These are phyloP conservation scores for Bombyx mori DNA, from an alignment of 1,140 invertebrate genomes.

Conservation along the genomic window ASM3026992v2 NC_085116.1:11079501-11080000, in stretches of 20 bases:
- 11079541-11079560: constrained; percentile 58
- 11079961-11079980: constrained; percentile 24
- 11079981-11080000: constrained; percentile 17
- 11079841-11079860: background rate
- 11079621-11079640: background rate
- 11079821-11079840: background rate
- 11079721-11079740: too few species aligned
- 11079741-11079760: background rate
- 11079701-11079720: too few species aligned
- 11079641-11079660: too few species aligned
- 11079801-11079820: background rate
- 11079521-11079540: constrained; percentile 60
- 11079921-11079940: constrained; percentile 28
- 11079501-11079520: constrained; percentile 66
- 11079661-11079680: too few species aligned
- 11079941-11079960: constrained; percentile 23
- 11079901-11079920: constrained; percentile 28
- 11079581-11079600: constrained; percentile 39
- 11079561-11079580: constrained; percentile 60
- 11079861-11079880: constrained; percentile 9
- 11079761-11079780: too few species aligned
- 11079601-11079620: constrained; percentile 53
- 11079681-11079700: too few species aligned
- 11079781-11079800: background rate
- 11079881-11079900: constrained; percentile 21